Evolutionary conservation across 2,888 invertebrate genomes (phyloP).

Genomic region (Heteromurus nitidus): DNA sequence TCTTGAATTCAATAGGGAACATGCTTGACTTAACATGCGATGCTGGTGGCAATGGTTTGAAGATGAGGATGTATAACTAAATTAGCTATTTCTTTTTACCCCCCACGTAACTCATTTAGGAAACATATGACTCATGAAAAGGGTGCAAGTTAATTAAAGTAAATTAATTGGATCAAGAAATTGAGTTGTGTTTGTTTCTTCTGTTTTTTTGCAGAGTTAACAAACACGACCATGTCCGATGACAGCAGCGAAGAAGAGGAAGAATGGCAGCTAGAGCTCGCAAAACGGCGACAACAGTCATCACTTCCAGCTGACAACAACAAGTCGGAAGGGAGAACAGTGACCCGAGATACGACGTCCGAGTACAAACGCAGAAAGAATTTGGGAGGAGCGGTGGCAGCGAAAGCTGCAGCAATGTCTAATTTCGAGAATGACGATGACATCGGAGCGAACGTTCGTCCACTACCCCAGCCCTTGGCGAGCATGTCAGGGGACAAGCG

Average conservation of each 20-base stretch:
- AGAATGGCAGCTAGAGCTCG: slow-evolving; percentile 46
- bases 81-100: not conserved
- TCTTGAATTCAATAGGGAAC: not conserved
- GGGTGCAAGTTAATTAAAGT: slow-evolving; percentile 17
- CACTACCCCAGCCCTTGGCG: slow-evolving; percentile 52
- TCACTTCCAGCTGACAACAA: slow-evolving; percentile 13
- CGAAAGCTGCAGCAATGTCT: slow-evolving; percentile 29
- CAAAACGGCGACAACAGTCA: slow-evolving; percentile 36
- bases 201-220: slow-evolving; percentile 63
- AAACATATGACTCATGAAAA: no score
- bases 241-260: slow-evolving; percentile 71
- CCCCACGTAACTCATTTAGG: no score
- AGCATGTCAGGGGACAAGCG: slow-evolving; percentile 35
- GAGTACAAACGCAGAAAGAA: slow-evolving; percentile 57
- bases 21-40: no score
- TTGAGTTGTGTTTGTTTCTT: not conserved
- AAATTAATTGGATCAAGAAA: slow-evolving; percentile 11
- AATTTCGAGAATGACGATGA: not conserved
- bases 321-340: slow-evolving; percentile 26
- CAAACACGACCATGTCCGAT: slow-evolving; percentile 68
- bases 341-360: slow-evolving; percentile 55
- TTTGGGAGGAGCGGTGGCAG: slow-evolving; percentile 31
- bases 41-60: not conserved
- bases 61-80: slow-evolving; percentile 7
- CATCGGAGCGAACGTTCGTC: slow-evolving; percentile 26